A percentile compares a stretch with the other conserved stretches of the same genome.
Evolutionary conservation across 1,140 invertebrate species (phyloP).

Genomic region (Himalopsyche phryganea): DNA sequence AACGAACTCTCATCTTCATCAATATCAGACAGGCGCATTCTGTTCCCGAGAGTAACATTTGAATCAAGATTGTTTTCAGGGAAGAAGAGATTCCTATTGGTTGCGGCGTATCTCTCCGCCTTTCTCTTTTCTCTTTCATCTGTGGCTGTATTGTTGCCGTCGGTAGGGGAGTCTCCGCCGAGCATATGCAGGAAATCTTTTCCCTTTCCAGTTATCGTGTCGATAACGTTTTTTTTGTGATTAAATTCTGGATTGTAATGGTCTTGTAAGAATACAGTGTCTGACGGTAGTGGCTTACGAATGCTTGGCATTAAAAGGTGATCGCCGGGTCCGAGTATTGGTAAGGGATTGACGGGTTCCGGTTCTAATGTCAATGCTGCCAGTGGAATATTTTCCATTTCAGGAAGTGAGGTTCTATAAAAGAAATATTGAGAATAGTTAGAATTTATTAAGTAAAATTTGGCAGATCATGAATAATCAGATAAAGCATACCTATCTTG

Average conservation of each 20-base stretch:
- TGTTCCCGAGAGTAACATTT: slow-evolving; percentile 28
- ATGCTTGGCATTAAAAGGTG: slow-evolving; percentile 50
- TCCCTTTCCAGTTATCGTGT: slow-evolving; percentile 63
- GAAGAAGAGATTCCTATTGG: slow-evolving; percentile 35
- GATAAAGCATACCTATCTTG: no score
- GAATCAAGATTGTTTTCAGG: slow-evolving; percentile 9
- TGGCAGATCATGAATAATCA: no score
- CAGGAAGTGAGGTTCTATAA: no score
- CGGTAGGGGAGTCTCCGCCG: slow-evolving; percentile 44
- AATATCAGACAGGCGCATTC: slow-evolving; percentile 42
- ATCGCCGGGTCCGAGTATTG: slow-evolving; percentile 54
- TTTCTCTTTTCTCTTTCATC: slow-evolving; percentile 53
- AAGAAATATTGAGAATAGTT: no score
- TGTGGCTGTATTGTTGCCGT: slow-evolving; percentile 47
- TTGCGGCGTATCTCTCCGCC: slow-evolving; percentile 48
- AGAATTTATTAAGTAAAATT: no score
- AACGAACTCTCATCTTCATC: slow-evolving; percentile 39
- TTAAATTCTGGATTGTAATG: slow-evolving; percentile 35
- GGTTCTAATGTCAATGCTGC: no score
- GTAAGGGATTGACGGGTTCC: slow-evolving; percentile 33
- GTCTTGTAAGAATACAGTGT: slow-evolving; percentile 37
- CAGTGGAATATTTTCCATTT: no score
- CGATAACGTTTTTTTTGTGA: slow-evolving; percentile 65
- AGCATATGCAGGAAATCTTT: slow-evolving; percentile 68
- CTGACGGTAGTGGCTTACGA: slow-evolving; percentile 37